Conservation (phyloP, 1,140 invertebrate genomes). For the Temnothorax longispinosus region DNA sequence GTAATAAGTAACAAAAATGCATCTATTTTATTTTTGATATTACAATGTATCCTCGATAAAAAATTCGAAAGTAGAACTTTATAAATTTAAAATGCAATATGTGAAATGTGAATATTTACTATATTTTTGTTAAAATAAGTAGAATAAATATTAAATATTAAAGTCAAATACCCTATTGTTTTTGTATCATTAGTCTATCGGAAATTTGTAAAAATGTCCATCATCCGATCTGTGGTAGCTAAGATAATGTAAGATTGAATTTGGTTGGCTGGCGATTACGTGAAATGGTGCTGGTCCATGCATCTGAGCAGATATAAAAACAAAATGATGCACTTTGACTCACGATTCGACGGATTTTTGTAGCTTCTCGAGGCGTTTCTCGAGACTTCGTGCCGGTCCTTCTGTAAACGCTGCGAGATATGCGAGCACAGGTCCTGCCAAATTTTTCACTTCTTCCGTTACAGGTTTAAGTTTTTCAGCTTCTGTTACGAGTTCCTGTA, state of each 20-base stretch:
- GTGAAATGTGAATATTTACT: not conserved
- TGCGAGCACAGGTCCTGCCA: slow-evolving; percentile 86
- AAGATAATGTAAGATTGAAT: not conserved
- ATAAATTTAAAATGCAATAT: not conserved
- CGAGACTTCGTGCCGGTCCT: slow-evolving; percentile 86
- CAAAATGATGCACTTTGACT: slow-evolving; percentile 81
- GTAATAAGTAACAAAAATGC: not conserved
- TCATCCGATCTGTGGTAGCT: not conserved
- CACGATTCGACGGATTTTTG: slow-evolving; percentile 88
- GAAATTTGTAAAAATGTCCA: not conserved
- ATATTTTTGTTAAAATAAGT: not conserved
- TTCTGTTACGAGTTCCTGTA: slow-evolving; percentile 88
- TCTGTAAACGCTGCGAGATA: slow-evolving; percentile 88
- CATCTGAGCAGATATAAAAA: slow-evolving; percentile 40
- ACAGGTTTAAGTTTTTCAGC: slow-evolving; percentile 86
- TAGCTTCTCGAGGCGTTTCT: slow-evolving; percentile 87
- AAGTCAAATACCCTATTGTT: not conserved
- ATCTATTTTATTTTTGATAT: not conserved
- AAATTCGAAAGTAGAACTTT: not conserved
- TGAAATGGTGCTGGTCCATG: slow-evolving; percentile 22
- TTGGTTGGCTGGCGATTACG: not conserved
- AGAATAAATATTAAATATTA: not conserved
- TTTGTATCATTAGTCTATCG: not conserved
- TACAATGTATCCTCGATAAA: not conserved
- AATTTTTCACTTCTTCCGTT: slow-evolving; percentile 83